phyloP scores from a whole-genome alignment of 2,888 invertebrate genomes.

The Norana najaformis region DNA sequence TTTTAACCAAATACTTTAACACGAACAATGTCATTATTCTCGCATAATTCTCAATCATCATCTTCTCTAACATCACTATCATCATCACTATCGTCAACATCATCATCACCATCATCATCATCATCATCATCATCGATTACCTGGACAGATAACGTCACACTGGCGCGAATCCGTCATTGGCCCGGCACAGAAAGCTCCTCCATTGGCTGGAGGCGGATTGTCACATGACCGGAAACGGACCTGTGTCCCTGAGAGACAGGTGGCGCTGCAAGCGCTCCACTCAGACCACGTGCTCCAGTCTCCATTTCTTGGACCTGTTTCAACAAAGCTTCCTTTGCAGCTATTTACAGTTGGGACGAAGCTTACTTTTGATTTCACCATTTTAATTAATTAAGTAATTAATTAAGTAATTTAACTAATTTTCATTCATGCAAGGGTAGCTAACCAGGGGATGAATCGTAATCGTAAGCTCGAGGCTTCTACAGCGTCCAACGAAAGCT shows the following conservation, averaged over 20 bases:
- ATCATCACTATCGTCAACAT: no score
- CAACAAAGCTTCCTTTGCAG: neutral
- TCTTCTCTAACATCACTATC: neutral
- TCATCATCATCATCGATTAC: neutral
- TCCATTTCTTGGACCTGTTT: slow-evolving; percentile 53
- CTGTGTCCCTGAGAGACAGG: slow-evolving; percentile 56
- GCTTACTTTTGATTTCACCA: no score
- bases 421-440: no score
- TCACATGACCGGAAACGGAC: slow-evolving; percentile 54
- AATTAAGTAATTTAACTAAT: no score
- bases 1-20: no score
- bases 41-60: neutral
- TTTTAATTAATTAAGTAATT: no score
- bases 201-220: slow-evolving; percentile 52
- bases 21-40: no score
- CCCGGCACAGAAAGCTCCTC: slow-evolving; percentile 54
- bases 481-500: no score
- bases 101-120: no score
- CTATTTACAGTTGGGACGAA: no score
- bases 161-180: slow-evolving; percentile 18
- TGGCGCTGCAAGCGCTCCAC: slow-evolving; percentile 56
- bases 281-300: slow-evolving; percentile 55
- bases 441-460: no score
- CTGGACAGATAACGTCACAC: slow-evolving; percentile 20
- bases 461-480: no score